Base-by-base conservation (phyloP, 2,113 vertebrate genomes). In the Gila orcuttii region DNA sequence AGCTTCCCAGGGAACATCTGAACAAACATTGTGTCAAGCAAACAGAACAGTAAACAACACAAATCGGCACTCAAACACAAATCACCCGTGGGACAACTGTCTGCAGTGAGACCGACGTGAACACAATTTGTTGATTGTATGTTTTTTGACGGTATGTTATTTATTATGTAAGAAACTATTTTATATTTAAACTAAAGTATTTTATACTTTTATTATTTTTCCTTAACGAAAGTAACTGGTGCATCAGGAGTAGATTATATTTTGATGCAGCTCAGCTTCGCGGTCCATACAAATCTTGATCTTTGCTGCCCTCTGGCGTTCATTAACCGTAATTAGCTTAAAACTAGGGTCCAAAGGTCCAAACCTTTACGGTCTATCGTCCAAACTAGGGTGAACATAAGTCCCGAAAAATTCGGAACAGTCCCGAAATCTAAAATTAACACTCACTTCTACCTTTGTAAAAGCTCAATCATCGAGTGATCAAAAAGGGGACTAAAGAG, bases 41-140 rank as follows among this genome's bases (percentile, higher is more conserved):
- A 91, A 93, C 86, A 89, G 86, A 64, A 83, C 47, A 47, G 45
- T 69, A 85, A 69, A 85, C 75, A 50, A 84, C 71, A 50, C 52
- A 23, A 79, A 25, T 50, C 68, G 31, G n/a, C 82, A 45, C n/a
- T 36, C 52, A 79, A 73, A 80, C 55, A 64, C 77, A 42, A 45
- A 45, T 42, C 12, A 17, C 13, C 19, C 2, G 23, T n/a, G n/a
- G 6, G 42, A 33, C 10, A 1, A 59, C 17, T 39, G 19, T 8
- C 19, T 57, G 69, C 69, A 39, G 9, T 74, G 23, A 47, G 42
- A 47, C 23, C 39, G 6, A 9, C 9, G 68, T 10, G 33, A 69
- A 19, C 17, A 69, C 19, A 19, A 69, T 1, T 3, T 13, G 21
- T 3, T 45, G 5, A 25, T 74, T 45, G 13, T 74, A 2, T 15